A percentile compares a stretch with the other conserved stretches of the same genome.
These are phyloP conservation scores for Stenodera caucasica DNA, from an alignment of 2,888 invertebrate genomes.

Conservation along the genomic window DNA sequence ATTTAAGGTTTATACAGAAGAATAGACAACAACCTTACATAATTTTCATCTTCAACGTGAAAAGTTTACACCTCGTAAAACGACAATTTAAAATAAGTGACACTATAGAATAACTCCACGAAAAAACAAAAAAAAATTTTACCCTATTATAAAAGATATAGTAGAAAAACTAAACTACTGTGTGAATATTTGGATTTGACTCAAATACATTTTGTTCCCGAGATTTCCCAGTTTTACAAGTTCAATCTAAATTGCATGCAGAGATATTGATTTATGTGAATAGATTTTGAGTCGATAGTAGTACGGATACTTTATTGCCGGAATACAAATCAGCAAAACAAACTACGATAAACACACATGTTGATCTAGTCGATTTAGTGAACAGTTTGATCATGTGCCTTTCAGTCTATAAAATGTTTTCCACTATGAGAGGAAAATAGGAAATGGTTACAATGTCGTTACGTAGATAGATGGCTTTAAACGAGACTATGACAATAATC, in stretches of 20 bases:
- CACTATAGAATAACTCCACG: not conserved
- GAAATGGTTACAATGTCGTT: constrained; percentile 30
- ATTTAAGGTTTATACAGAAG: constrained; percentile 52
- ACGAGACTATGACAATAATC: constrained; percentile 7
- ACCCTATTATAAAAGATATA: no score
- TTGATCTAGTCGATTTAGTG: constrained; percentile 29
- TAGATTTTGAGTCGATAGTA: constrained; percentile 21
- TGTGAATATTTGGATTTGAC: not conserved
- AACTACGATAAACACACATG: constrained; percentile 31
- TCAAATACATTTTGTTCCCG: constrained; percentile 9
- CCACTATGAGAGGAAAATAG: constrained; percentile 14
- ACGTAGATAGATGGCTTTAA: constrained; percentile 25
- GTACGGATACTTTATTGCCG: constrained; percentile 24
- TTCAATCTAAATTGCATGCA: constrained; percentile 6
- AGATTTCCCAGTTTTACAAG: constrained; percentile 14
- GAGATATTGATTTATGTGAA: constrained; percentile 25
- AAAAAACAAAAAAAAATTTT: not conserved
- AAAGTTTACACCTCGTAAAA: constrained; percentile 36
- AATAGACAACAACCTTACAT: constrained; percentile 54
- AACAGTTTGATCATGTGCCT: constrained; percentile 27
- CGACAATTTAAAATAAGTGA: not conserved
- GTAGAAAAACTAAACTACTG: no score
- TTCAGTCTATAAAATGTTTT: constrained; percentile 27
- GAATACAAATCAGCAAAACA: constrained; percentile 31
- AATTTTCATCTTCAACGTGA: constrained; percentile 43